These are phyloP conservation scores for Montipora capricornis DNA, from an alignment of 64 coral and sea anemone genomes.

Conservation along the genomic window DNA sequence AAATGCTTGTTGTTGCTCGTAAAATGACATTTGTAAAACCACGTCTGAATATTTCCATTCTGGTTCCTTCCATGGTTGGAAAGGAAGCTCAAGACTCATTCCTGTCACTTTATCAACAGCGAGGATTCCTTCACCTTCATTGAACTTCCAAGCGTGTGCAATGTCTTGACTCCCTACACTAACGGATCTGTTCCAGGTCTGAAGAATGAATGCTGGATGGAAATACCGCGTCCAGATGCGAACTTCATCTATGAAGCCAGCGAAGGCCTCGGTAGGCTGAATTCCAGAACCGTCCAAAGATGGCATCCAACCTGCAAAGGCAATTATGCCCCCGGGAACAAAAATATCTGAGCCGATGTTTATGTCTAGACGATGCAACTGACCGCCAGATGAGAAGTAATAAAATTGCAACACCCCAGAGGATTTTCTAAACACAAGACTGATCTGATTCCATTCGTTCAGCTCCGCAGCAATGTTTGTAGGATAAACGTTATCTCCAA, in stretches of 20 bases:
- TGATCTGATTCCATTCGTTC: conserved; percentile 89
- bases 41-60: conserved; percentile 82
- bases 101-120: conserved; percentile 71
- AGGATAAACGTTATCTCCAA: conserved; percentile 65
- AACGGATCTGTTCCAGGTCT: conserved; percentile 81
- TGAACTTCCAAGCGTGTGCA: conserved; percentile 89
- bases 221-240: conserved; percentile 90
- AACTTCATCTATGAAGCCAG: conserved; percentile 92
- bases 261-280: conserved; percentile 68
- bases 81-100: conserved; percentile 68
- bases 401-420: conserved; percentile 77
- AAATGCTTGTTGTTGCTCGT: conserved; percentile 52
- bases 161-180: conserved; percentile 71
- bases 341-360: conserved; percentile 72
- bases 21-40: conserved; percentile 79
- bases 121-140: conserved; percentile 89
- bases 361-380: conserved; percentile 82
- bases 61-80: conserved; percentile 84
- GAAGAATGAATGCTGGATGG: conserved; percentile 94
- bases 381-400: conserved; percentile 75
- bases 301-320: conserved; percentile 92
- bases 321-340: conserved; percentile 78
- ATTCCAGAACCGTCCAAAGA: conserved; percentile 78
- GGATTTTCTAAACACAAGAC: conserved; percentile 76
- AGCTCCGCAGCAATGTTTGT: conserved; percentile 83